A percentile compares a stretch with the other conserved stretches of the same genome.
These are phyloP conservation scores for Xyrichtys novacula DNA, from an alignment of 2,797 vertebrate genomes.

Conservation along the genomic window DNA sequence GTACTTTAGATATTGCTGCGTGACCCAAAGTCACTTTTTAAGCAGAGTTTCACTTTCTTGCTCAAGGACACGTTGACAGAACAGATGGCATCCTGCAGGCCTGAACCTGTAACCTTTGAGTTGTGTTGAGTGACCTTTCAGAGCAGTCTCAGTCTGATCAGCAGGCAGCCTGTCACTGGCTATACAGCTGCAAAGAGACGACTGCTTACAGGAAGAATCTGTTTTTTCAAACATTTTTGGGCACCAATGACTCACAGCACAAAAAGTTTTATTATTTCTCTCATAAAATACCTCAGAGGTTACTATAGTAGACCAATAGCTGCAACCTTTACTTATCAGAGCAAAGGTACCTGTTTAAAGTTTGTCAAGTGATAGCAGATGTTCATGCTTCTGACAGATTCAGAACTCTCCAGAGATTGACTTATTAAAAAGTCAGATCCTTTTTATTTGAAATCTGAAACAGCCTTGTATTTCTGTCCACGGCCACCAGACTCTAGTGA, in stretches of 20 bases:
- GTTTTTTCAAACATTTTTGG: neutral
- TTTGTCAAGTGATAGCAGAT: neutral
- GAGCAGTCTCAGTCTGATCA: slow-evolving; percentile 23
- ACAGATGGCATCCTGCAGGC: slow-evolving; percentile 24
- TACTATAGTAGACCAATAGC: neutral
- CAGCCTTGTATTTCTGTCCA: neutral
- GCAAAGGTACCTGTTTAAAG: neutral
- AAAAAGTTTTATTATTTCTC: neutral
- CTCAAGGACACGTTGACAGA: slow-evolving; percentile 26
- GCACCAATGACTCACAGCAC: neutral
- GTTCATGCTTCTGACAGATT: neutral
- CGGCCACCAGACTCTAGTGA: too few species aligned
- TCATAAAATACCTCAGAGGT: neutral
- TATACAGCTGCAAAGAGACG: slow-evolving; percentile 1
- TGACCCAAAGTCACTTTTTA: neutral
- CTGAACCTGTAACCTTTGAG: slow-evolving; percentile 28
- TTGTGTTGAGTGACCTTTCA: slow-evolving; percentile 30
- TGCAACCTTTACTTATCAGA: neutral
- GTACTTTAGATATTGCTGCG: neutral
- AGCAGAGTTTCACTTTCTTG: slow-evolving; percentile 1
- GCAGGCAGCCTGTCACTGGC: slow-evolving; percentile 18
- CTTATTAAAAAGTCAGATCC: neutral
- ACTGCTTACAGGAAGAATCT: neutral
- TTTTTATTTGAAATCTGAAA: neutral
- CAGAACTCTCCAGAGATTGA: neutral